Evolutionary conservation across 2,888 invertebrate species (phyloP), one percentile per base, ranked within the genome.

Genomic region (Plagodis dolabraria): DNA sequence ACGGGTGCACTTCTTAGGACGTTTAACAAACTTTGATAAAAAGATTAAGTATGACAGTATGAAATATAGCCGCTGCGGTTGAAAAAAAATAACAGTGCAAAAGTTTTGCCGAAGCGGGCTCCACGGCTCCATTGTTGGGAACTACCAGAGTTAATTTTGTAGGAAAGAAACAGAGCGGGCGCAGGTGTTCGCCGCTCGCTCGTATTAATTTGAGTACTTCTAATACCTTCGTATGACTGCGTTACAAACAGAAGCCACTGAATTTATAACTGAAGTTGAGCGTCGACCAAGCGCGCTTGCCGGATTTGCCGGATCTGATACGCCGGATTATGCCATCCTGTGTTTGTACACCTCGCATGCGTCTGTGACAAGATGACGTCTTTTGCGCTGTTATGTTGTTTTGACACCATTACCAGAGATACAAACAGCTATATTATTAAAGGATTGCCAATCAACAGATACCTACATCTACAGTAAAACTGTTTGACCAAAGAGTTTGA

Each of bases 11-110:
- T 89, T 85, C 90, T 87, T 87, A 85, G 78, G 78, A 85, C 86
- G 80, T 89, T 91, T 91, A 91, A 85, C 90, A 86, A 92, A 92
- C 89, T 92, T 92, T 92, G 92, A 92, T 92, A 92, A 92, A 91
- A 89, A 92, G 92, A 92, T 92, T 92, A 92, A 92, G 83, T 91
- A 89, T 92, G 92, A 92, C 92, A 92, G 87, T 90, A 90, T 92
- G 92, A 92, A 92, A 92, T 92, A 92, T 92, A 85, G 90, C 91
- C 82, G 80, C 84, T 86, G 87, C 83, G 86, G 85, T 83, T 76
- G 82, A 77, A 87, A 87, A 86, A 86, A 88, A 88, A 89, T 79
- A 89, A 88, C 85, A 85, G 83, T 76, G 86, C 86, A 86, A 86
- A 89, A 90, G 73, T 90, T 89, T 83, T 52, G 60, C 50, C 47